Percentiles rank a stretch among this genome's conserved stretches.
Evolutionary conservation across 2,113 vertebrate species (phyloP).

Genomic region (Zeus faber): DNA sequence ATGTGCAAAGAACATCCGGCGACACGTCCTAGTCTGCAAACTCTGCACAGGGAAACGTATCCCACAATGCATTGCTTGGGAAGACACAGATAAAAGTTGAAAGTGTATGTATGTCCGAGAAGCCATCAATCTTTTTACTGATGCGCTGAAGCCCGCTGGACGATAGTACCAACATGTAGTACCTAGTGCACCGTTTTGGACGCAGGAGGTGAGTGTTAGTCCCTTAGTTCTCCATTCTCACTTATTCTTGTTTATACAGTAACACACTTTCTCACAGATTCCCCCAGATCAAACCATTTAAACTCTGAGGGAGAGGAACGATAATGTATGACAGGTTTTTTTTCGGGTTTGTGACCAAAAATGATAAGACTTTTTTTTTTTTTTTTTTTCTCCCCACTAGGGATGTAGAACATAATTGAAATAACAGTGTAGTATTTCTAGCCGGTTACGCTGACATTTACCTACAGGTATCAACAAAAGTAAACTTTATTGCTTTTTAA

Average conservation of each 20-base stretch:
- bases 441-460: slow-evolving; percentile 40
- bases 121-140: too few species aligned
- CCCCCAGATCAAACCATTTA: slow-evolving; percentile 11
- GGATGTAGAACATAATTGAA: slow-evolving; percentile 41
- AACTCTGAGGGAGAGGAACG: slow-evolving; percentile 11
- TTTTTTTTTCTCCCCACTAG: slow-evolving; percentile 60
- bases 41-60: too few species aligned
- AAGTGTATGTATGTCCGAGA: too few species aligned
- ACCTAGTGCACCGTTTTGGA: too few species aligned
- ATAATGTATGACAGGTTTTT: background rate
- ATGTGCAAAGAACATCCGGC: too few species aligned
- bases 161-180: too few species aligned
- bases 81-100: too few species aligned
- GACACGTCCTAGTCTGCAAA: too few species aligned
- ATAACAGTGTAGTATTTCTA: slow-evolving; percentile 19
- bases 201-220: background rate
- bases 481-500: slow-evolving; percentile 52
- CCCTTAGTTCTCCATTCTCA: slow-evolving; percentile 2
- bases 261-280: slow-evolving; percentile 6
- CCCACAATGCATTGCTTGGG: too few species aligned
- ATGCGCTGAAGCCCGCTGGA: too few species aligned
- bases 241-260: background rate
- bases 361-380: slow-evolving; percentile 21
- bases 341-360: slow-evolving; percentile 45
- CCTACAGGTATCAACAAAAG: slow-evolving; percentile 43